A percentile compares a stretch with the other conserved stretches of the same genome.
phyloP scores from a whole-genome alignment of 2,113 vertebrate genomes.

The Stomatorhinus ivindoensis region DNA sequence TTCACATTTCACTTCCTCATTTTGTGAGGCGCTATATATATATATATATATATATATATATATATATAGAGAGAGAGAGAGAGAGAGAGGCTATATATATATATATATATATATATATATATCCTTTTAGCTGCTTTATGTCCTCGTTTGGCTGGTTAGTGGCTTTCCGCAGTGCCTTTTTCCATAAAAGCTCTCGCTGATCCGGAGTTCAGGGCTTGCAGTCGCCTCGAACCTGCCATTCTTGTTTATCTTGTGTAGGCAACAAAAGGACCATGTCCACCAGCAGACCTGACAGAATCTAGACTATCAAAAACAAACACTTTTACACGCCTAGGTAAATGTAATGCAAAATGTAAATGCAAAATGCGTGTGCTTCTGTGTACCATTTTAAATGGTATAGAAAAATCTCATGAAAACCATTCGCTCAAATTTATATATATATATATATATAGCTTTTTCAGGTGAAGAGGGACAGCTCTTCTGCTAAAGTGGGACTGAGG shows the following conservation, averaged over 20 bases:
- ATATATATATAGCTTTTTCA: no score
- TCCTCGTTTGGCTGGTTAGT: background rate
- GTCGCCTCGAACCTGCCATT: background rate
- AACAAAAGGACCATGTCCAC: background rate
- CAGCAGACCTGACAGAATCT: background rate
- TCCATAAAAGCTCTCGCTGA: background rate
- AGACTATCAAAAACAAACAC: background rate
- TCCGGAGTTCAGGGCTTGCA: background rate
- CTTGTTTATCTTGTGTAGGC: background rate
- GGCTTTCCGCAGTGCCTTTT: background rate
- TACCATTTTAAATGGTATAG: background rate
- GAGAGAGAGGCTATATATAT: background rate
- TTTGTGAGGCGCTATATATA: background rate
- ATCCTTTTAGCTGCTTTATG: background rate
- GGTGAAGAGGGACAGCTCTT: background rate
- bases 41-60: background rate
- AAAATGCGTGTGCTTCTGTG: background rate
- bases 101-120: background rate
- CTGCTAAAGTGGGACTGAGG: background rate
- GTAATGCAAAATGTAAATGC: background rate
- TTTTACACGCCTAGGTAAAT: background rate
- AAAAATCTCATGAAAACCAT: no score
- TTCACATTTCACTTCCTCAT: background rate
- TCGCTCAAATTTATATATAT: no score
- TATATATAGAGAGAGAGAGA: no score